phyloP scores from a whole-genome alignment of 2,113 vertebrate genomes.

The Oncorhynchus nerka region DNA sequence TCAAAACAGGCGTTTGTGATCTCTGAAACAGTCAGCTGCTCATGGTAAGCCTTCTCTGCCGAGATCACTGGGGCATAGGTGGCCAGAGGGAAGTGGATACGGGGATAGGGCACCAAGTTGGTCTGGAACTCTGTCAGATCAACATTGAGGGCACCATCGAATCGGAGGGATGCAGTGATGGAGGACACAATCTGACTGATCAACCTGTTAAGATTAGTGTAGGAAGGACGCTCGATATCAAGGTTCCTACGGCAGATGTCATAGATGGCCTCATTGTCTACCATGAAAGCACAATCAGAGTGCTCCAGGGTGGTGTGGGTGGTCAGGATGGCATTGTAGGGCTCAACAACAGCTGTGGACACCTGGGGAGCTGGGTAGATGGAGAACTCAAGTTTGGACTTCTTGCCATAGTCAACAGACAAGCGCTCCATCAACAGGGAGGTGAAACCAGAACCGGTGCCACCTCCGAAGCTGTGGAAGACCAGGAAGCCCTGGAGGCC shows the following conservation, averaged over 20 bases:
- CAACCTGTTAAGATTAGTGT: conserved; percentile 73
- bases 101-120: conserved; percentile 76
- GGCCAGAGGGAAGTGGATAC: conserved; percentile 78
- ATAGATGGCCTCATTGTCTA: conserved; percentile 75
- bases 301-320: conserved; percentile 76
- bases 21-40: conserved; percentile 70
- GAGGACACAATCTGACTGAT: conserved; percentile 74
- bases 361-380: conserved; percentile 84
- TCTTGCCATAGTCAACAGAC: conserved; percentile 89
- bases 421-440: conserved; percentile 93
- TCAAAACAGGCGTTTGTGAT: conserved; percentile 73
- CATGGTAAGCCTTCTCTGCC: conserved; percentile 73
- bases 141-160: conserved; percentile 74
- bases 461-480: conserved; percentile 67
- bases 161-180: conserved; percentile 69
- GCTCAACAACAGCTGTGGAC: conserved; percentile 54
- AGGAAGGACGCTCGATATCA: conserved; percentile 66
- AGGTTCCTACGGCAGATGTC: conserved; percentile 70
- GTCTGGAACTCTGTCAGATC: conserved; percentile 74
- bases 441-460: conserved; percentile 74
- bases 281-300: conserved; percentile 74
- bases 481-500: conserved; percentile 71
- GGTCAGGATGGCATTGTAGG: conserved; percentile 51
- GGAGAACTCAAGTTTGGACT: conserved; percentile 90
- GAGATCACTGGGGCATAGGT: conserved; percentile 77